These are phyloP conservation scores for Halcyon leucocephala DNA, from an alignment of 2,797 vertebrate species.

Conservation along the genomic window DNA sequence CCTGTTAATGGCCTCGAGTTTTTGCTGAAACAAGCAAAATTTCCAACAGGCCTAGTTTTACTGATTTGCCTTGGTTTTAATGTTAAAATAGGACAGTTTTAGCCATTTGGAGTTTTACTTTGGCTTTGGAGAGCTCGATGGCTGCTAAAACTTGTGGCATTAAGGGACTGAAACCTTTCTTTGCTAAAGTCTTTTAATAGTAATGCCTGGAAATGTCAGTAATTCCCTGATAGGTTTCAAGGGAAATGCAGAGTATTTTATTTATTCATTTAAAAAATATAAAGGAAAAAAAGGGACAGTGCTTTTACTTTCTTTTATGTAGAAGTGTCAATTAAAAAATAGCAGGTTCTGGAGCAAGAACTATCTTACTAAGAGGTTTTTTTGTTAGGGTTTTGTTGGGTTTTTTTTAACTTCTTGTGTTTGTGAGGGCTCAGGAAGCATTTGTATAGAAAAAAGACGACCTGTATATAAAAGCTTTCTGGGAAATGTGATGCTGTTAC, in stretches of 20 bases:
- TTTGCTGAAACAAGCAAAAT: not conserved
- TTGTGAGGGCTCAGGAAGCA: not conserved
- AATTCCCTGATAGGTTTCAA: not conserved
- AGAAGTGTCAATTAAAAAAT: not conserved
- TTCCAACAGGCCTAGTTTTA: not conserved
- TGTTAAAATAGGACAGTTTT: not conserved
- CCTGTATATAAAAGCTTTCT: slow-evolving; percentile 10
- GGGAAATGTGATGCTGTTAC: not conserved
- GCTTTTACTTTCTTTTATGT: not conserved
- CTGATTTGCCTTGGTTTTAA: not conserved
- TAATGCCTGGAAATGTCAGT: not conserved
- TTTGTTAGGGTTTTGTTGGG: no score
- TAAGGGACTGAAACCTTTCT: not conserved
- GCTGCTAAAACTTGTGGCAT: not conserved
- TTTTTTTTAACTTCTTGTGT: not conserved
- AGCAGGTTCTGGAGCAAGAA: not conserved
- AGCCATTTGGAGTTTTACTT: not conserved
- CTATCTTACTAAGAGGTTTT: not conserved
- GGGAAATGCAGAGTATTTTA: not conserved
- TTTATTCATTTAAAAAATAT: not conserved
- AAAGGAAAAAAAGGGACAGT: no score
- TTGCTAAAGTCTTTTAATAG: not conserved
- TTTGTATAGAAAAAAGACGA: not conserved
- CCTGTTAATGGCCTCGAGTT: not conserved
- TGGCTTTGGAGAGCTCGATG: not conserved